These are phyloP conservation scores for Venturia canescens DNA, from an alignment of 1,140 invertebrate genomes.

Conservation along the genomic window DNA sequence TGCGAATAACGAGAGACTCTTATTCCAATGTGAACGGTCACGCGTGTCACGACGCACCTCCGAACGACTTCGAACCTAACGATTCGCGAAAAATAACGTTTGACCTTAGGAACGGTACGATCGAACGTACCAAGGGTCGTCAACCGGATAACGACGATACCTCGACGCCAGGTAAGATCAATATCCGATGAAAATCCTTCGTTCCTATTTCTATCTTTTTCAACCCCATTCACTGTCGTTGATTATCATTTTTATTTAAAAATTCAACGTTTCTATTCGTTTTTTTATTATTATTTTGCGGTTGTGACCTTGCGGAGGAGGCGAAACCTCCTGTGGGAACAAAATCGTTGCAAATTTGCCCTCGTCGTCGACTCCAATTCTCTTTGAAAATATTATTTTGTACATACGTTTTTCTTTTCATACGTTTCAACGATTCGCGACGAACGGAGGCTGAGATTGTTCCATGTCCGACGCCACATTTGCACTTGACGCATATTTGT, in stretches of 20 bases:
- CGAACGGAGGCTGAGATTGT: too few species aligned
- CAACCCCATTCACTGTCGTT: background rate
- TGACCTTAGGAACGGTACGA: conserved; percentile 39
- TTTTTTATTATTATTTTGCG: too few species aligned
- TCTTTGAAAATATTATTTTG: background rate
- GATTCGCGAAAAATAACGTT: conserved; percentile 7
- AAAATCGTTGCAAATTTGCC: too few species aligned
- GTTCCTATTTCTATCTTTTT: conserved; percentile 10
- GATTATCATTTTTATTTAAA: too few species aligned
- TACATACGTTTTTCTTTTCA: too few species aligned
- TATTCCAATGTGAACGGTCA: conserved; percentile 18
- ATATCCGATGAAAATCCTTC: conserved; percentile 23
- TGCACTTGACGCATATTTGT: too few species aligned
- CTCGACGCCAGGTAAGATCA: conserved; percentile 33
- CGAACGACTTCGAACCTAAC: background rate
- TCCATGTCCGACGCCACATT: too few species aligned
- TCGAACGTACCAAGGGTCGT: conserved; percentile 21
- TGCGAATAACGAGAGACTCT: background rate
- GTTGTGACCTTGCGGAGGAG: too few species aligned
- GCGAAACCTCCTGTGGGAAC: too few species aligned
- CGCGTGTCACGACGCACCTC: background rate
- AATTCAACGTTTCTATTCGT: too few species aligned
- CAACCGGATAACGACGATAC: conserved; percentile 6
- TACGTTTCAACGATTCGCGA: too few species aligned
- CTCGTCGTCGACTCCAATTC: too few species aligned